Conservation (phyloP, 2,888 invertebrate species). For the Panzeria rudis region DNA sequence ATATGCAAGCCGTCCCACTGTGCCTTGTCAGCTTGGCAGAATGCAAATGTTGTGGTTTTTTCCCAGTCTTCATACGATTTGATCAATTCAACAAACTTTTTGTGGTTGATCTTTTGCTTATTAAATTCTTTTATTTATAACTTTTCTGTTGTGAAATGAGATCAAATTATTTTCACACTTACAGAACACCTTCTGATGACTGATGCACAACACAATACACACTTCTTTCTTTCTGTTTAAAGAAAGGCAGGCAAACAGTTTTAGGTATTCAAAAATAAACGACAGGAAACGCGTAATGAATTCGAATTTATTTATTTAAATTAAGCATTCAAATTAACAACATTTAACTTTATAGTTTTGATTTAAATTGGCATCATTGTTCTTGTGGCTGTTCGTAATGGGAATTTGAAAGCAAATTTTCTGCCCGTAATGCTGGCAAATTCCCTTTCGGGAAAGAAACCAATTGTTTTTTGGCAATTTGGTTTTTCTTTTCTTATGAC, state of each 20-base stretch:
- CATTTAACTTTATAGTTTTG: neutral
- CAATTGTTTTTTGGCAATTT: constrained; percentile 24
- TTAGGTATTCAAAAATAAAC: neutral
- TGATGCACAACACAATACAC: neutral
- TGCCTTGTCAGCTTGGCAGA: neutral
- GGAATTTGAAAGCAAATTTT: neutral
- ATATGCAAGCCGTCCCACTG: neutral
- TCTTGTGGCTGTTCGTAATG: too few species aligned
- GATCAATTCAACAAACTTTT: neutral
- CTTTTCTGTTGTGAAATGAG: neutral
- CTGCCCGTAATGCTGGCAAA: neutral
- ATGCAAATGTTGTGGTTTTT: neutral
- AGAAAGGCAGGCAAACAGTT: neutral
- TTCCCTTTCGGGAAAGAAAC: neutral
- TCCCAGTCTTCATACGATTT: neutral
- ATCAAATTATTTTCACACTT: constrained; percentile 32
- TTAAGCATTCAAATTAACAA: constrained; percentile 26
- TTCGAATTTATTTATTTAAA: constrained; percentile 36
- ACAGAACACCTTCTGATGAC: neutral
- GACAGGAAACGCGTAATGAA: constrained; percentile 41
- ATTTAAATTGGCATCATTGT: constrained; percentile 27
- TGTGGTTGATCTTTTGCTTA: neutral
- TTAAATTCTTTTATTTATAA: constrained; percentile 10
- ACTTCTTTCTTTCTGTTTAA: neutral
- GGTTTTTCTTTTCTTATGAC: neutral